Base-by-base conservation (phyloP, 1,140 invertebrate genomes). In the Nasonia longicornis region DNA sequence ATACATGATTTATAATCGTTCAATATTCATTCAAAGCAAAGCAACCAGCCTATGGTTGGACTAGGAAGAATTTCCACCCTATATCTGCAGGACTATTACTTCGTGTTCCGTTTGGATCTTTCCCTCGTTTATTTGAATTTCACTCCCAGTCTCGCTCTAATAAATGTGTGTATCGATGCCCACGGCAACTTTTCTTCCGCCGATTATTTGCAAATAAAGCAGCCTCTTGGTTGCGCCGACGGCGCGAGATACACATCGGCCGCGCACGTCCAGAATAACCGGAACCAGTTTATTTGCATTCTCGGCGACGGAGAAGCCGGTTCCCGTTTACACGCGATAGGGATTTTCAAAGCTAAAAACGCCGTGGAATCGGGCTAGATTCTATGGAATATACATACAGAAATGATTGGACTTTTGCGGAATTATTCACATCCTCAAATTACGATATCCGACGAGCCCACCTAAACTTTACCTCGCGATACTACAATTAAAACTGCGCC, bases 161-260 rank as follows among this genome's bases (percentile, higher is more conserved):
- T 70, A 38, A 38, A 67, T 12, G 29, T 12, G 29, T 38, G 2
- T 52, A 70, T 70, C 67, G 31, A 38, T 29, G 31, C 26, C 31
- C 31, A 16, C 31, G 67, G 31, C 6, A n/a, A 70, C 67, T 38
- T 38, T 35, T 38, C 12, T 29, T 16, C 20, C 2, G 14, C 14
- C 67, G 14, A 70, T 38, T 31, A 70, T 70, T 70, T 70, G 67
- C 67, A 70, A 70, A 70, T 70, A 70, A 70, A 70, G 3, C 22
- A 70, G 67, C 31, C 67, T 35, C 26, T 14, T 31, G 22, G 0
- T 70, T 3, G 31, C 31, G 26, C 10, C n/a, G 29, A 70, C 1
- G 31, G 6, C 0, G 16, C 48, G 4, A 52, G 48, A 52, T 52
- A 52, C 12, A 16, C 12, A 63, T 63, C 58, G 16, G 14, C 14